Evolutionary conservation across 2,113 vertebrate species (phyloP).

Genomic region (Cheilinus undulatus): DNA sequence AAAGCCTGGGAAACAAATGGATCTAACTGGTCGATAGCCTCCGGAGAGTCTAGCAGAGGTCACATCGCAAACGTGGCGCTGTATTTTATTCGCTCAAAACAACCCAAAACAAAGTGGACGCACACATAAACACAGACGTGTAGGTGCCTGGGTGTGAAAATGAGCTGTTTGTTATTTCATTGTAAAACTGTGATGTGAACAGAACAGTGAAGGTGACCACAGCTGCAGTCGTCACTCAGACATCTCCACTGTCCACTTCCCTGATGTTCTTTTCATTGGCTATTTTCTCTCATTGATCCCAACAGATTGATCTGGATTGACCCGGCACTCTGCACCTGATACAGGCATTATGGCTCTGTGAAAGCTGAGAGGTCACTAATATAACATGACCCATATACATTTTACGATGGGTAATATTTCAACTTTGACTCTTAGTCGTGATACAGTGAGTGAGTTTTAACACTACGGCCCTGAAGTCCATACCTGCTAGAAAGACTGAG

Average conservation of each 20-base stretch:
- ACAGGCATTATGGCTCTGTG: not conserved
- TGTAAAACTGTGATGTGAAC: constrained; percentile 6
- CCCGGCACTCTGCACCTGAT: constrained; percentile 13
- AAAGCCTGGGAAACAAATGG: constrained; percentile 80
- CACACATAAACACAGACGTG: constrained; percentile 36
- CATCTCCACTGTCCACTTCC: constrained; percentile 23
- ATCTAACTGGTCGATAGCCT: constrained; percentile 74
- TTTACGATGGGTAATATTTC: constrained; percentile 9
- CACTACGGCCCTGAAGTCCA: no score
- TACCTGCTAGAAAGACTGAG: no score
- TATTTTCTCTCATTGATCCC: constrained; percentile 32
- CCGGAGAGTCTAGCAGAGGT: constrained; percentile 74
- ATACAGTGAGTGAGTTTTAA: no score
- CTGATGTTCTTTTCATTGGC: constrained; percentile 28
- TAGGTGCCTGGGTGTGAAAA: constrained; percentile 4
- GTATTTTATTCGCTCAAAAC: constrained; percentile 52
- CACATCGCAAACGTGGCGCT: constrained; percentile 47
- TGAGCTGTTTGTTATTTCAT: constrained; percentile 24
- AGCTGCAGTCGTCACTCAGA: constrained; percentile 31
- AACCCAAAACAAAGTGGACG: constrained; percentile 62
- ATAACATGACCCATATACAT: constrained; percentile 14
- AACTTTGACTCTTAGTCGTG: constrained; percentile 34
- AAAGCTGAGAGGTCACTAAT: constrained; percentile 17
- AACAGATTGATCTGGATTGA: constrained; percentile 37
- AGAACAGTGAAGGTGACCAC: not conserved